These are phyloP conservation scores for Drosophila eohydei DNA, from an alignment of 2,888 invertebrate species.

Conservation along the genomic window DNA sequence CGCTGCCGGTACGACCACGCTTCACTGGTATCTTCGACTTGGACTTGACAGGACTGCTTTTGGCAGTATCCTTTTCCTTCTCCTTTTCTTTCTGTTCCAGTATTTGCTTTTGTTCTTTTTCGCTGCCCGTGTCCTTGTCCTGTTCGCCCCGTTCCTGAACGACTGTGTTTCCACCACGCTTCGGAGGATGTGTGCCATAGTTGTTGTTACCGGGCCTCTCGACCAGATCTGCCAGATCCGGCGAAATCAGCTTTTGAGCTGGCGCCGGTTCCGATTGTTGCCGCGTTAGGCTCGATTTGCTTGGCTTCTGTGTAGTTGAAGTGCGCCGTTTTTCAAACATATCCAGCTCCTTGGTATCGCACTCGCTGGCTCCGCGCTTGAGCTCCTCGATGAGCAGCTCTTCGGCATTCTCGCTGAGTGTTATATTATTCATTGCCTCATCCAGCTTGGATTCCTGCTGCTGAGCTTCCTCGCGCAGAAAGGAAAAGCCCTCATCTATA, in stretches of 20 bases:
- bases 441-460: conserved; percentile 82
- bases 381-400: conserved; percentile 84
- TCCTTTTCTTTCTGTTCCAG: conserved; percentile 49
- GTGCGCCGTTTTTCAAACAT: conserved; percentile 78
- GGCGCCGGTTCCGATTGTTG: conserved; percentile 85
- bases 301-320: conserved; percentile 69
- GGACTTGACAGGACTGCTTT: conserved; percentile 82
- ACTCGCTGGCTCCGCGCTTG: conserved; percentile 76
- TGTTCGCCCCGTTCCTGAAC: conserved; percentile 66
- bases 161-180: conserved; percentile 52
- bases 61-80: conserved; percentile 62
- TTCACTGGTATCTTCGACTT: conserved; percentile 85
- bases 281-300: conserved; percentile 68
- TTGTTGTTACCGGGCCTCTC: conserved; percentile 48
- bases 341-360: conserved; percentile 75
- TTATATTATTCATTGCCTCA: conserved; percentile 82
- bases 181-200: conserved; percentile 85
- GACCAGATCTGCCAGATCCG: conserved; percentile 34
- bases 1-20: conserved; percentile 70
- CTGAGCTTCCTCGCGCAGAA: conserved; percentile 82
- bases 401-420: conserved; percentile 83
- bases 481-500: conserved; percentile 82
- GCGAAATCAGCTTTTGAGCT: conserved; percentile 49
- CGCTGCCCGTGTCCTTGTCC: conserved; percentile 76
- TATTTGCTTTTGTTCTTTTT: conserved; percentile 60